Evolutionary conservation across 2,888 invertebrate species (phyloP), one percentile per base, ranked within the genome.

Genomic region (Brassicogethes aeneus): DNA sequence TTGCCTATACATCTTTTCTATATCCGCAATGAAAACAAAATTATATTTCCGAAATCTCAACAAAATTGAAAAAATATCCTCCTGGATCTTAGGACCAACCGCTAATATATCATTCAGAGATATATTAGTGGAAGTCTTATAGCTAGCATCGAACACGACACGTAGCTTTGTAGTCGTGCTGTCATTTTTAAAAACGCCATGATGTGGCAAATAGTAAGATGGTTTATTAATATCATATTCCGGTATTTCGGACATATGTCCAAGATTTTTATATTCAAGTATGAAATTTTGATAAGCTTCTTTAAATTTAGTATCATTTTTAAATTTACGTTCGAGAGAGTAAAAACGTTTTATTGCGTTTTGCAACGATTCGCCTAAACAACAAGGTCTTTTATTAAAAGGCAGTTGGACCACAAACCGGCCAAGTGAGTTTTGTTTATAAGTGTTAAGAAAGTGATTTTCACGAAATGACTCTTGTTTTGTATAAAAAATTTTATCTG

Each of bases 401-500:
- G 23, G 23, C 5, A 23, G 10, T 23, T 23, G 5, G 23, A 23
- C 23, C 5, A 23, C 10, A 23, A 23, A 23, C 10, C 10, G 5
- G 10, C 23, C 23, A 7, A 10, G 10, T 23, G 23, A 5, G 10
- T 23, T 10, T 23, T 10, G 5, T 7, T 10, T 23, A 23, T 23
- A 10, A 23, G 5, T 23, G 5, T 23, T 10, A 7, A 23, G 10
- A 23, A 23, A 23, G 10, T 23, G 23, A 7, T 23, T 23, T 23
- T 23, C 23, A 23, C 23, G 10, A 23, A 7, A 23, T 7, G 5
- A 5, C 5, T 23, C 7, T 23, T 23, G 7, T 7, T 7, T 23
- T 7, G 23, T 7, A 23, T 23, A 7, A 23, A 23, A 23, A 7
- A 7, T 23, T 23, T 8, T 61, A 64, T 39, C 40, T 42, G 2